These are phyloP conservation scores for Ferrisia virgata DNA, from an alignment of 2,888 invertebrate species.

Conservation along the genomic window DNA sequence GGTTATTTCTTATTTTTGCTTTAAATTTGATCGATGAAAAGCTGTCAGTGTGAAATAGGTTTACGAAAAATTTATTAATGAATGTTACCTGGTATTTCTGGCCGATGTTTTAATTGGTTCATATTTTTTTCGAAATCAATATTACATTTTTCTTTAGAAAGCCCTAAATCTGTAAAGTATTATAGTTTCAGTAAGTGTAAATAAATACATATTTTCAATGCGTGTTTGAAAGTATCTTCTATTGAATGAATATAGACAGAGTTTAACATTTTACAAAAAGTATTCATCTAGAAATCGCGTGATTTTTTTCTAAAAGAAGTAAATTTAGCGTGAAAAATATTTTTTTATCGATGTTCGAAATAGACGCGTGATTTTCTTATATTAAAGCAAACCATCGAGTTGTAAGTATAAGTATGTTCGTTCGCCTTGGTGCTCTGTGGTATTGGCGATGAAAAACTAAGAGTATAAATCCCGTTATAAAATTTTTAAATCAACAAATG, in stretches of 20 bases:
- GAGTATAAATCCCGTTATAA: no score
- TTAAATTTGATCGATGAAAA: not conserved
- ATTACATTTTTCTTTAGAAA: not conserved
- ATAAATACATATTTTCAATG: no score
- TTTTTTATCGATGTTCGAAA: not conserved
- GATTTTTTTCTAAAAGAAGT: not conserved
- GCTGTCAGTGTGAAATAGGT: not conserved
- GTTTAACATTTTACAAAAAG: not conserved
- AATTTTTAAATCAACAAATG: not conserved
- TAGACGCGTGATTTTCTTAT: not conserved
- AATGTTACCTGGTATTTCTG: not conserved
- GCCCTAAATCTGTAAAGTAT: not conserved
- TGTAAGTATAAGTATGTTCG: no score
- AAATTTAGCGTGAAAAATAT: not conserved
- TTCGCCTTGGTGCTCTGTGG: no score
- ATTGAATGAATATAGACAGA: not conserved
- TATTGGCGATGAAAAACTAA: no score
- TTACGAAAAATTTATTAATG: conserved; percentile 1
- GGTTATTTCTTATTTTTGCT: not conserved
- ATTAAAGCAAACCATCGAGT: not conserved
- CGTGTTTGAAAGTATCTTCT: not conserved
- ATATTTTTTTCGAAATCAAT: not conserved
- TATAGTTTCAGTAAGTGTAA: no score
- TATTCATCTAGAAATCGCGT: not conserved
- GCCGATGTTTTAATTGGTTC: not conserved